Base-by-base conservation (phyloP, 92 coral and sea anemone genomes). In the Phenganax stokvisi region DNA sequence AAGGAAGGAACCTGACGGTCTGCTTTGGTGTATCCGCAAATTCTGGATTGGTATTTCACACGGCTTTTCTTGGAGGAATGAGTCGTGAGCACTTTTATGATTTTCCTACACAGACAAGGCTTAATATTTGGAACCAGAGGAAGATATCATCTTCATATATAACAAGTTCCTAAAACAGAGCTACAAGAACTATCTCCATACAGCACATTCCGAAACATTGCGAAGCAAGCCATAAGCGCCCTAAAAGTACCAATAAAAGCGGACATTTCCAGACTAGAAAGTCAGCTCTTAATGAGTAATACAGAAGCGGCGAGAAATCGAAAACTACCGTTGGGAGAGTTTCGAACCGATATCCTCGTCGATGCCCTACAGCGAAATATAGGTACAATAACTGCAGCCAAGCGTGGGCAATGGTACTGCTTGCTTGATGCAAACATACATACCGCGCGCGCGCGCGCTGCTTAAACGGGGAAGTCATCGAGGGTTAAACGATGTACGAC, bases 1-100 rank as follows among this genome's bases (percentile, higher is more conserved):
- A 89, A 81, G 91, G 89, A 30, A 44, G 87, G 60, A 88, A 81
- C 56, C 57, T 88, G 7, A 88, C 90, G 30, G 86, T 88, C 29
- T 62, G 84, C 6, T 53, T 88, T 79, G 89, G 81, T 1, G 77
- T 87, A 6, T 85, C 83, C 56, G 82, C 86, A 29, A 69, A 68
- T 75, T 37, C 69, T 85, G 90, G 88, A 63, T 71, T 85, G 4
- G 81, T 76, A 29, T 81, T 69, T 75, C 88, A 85, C 85, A 80
- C 87, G 1, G 76, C 85, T 7, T 2, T 61, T 11, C 20, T 87
- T 7, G 87, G 87, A 3, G 85, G 85, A 51, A 79, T 80, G 87
- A 80, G 73, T 84, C 84, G 85, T 8, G 77, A 78, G n/a, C 80
- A 79, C 20, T 81, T 87, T 81, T 13, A 61, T 20, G 88, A 65